Evolutionary conservation across 2,888 invertebrate species (phyloP), one percentile per base, ranked within the genome.

Genomic region (Pterobdella sp.): DNA sequence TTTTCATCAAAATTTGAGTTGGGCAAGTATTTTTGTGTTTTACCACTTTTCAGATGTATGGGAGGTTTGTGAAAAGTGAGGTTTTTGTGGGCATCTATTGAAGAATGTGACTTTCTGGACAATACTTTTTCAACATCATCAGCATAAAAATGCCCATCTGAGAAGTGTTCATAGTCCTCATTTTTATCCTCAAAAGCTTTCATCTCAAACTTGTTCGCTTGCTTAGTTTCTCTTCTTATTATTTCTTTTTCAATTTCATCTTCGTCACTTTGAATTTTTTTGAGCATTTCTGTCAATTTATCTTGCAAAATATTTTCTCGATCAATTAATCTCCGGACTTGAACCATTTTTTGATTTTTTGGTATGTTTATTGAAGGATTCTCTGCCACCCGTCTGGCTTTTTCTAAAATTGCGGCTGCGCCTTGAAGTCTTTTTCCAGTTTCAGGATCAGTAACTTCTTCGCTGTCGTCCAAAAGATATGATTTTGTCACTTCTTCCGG

Each of bases 391-490:
- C 52, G 7, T 34, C 71, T 60, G n/a, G 71, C 71, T 35, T 71
- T 71, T 71, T 71, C 71, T 7, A 71, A 34, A 35, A 71, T 71
- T 35, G 71, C 71, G 29, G 71, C 71, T 22, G 60, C 34, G 14
- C 71, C 71, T 2, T 52, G 34, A 35, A 71, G 63, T 29, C 35
- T 56, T 34, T 35, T 18, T n/a, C 71, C 71, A 4, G 71, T 71
- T 7, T 71, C 63, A 3, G 71, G 71, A 35, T 71, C 71, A 0
- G 32, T 26, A 10, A 71, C 63, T 10, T 71, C 71, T 2, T 71
- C 71, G 1, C 32, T 65, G 32, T 3, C 14, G 34, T 65, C 65
- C 65, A 65, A 34, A 32, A 65, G 34, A 22, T 32, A 35, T 3
- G 32, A 34, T 35, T 18, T 65, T 65, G 10, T 32, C 14, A 65